phyloP scores from a whole-genome alignment of 2,888 invertebrate species.

The Celastrina argiolus region DNA sequence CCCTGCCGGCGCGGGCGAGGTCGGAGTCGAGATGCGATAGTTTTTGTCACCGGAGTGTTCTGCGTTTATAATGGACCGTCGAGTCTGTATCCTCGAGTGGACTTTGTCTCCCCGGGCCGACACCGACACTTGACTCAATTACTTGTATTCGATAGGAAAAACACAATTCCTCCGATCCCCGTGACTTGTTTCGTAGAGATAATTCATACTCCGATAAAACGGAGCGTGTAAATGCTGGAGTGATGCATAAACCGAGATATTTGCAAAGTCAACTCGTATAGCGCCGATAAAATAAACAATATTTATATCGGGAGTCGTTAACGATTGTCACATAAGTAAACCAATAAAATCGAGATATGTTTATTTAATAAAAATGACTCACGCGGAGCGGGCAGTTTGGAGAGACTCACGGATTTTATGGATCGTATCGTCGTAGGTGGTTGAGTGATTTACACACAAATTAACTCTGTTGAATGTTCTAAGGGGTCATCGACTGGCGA shows the following conservation, averaged over 20 bases:
- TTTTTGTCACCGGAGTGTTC: constrained; percentile 72
- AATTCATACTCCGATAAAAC: background rate
- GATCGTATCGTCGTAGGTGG: constrained; percentile 27
- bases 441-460: constrained; percentile 30
- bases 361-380: constrained; percentile 13
- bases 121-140: background rate
- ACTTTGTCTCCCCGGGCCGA: constrained; percentile 48
- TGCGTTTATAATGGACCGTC: constrained; percentile 73
- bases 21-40: constrained; percentile 74
- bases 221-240: background rate
- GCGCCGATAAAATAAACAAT: background rate
- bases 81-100: constrained; percentile 73
- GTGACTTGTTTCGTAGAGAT: background rate
- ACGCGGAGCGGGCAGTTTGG: constrained; percentile 1
- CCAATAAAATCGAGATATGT: constrained; percentile 18
- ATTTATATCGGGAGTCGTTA: constrained; percentile 3
- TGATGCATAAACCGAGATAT: background rate
- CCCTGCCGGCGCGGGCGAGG: constrained; percentile 60
- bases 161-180: background rate
- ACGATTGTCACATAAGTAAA: constrained; percentile 15
- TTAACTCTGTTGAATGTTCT: constrained; percentile 24
- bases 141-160: constrained; percentile 1
- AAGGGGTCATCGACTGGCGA: constrained; percentile 40
- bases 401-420: constrained; percentile 17
- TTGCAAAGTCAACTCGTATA: background rate